Evolutionary conservation across 2,113 vertebrate genomes (phyloP), one percentile per base, ranked within the genome.

Genomic region (Toxotes chatareus): DNA sequence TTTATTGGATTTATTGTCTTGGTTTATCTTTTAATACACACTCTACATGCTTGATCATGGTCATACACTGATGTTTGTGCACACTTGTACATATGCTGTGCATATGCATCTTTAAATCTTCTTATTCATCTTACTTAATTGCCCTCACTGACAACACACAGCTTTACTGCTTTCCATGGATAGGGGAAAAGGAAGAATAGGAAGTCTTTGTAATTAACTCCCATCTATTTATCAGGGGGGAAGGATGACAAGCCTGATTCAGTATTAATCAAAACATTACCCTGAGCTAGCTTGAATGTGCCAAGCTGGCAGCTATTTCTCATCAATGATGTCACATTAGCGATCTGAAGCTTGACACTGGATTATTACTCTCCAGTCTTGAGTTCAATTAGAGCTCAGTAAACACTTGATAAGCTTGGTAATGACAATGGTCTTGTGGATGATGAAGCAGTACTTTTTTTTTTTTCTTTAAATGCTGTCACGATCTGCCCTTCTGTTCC

Each of bases 221-320:
- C 72, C 62, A 57, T 80, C 89, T 77, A 87, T 91, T 89, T 90
- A 85, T 92, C 86, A 89, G 21, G n/a, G 73, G 73, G 55, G 65
- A 57, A 70, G 47, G 85, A 79, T 84, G 88, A 91, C 86, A 83
- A 79, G 82, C 71, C 76, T 76, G 86, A 85, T 90, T 87, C 73
- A 67, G 85, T 80, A 88, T 92, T 92, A 91, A 92, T 92, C 90
- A 92, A 89, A 92, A 92, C 85, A 86, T 85, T 79, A 86, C 87
- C 66, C 76, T 66, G 65, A 86, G 70, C 55, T 76, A 69, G 73
- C 86, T 59, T 78, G 70, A 66, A 23, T 53, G 61, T 86, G 87
- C 88, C 87, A 88, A 82, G 56, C 85, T 79, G 75, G 75, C 86
- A 86, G 84, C 68, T 71, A 85, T 86, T 83, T 69, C 85, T 90